Base-by-base conservation (phyloP, 1,140 invertebrate genomes). In the Drosophila ohnishii region DNA sequence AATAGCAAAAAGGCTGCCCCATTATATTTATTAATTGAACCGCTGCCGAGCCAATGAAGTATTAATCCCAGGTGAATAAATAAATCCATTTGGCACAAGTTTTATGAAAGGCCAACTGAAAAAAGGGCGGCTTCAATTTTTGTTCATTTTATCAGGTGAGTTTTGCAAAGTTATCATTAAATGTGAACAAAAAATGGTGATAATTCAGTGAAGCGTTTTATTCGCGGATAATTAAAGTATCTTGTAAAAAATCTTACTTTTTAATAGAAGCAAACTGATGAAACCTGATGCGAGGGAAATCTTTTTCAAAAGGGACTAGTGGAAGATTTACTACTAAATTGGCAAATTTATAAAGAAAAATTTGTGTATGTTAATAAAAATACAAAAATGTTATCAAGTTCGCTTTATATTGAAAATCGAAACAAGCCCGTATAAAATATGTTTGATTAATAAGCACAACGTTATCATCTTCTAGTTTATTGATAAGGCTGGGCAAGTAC, bases 11-110 rank as follows among this genome's bases (percentile, higher is more conserved):
- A 28, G 40, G 35, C 30, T 16, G 14, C n/a, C 13, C 25, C 30
- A 32, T 74, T 63, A 42, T 48, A 32, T 37, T 63, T 19, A 50
- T 57, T 56, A 63, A 74, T 63, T 74, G 59, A 62, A 42, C 44
- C 65, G 30, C 55, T 32, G 28, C 4, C 51, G 16, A 40, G 25
- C 7, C 51, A 40, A 58, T 50, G 7, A 69, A 32, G 30, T 62
- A 69, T 66, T 37, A 69, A 69, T 69, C 61, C 63, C 16, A n/a
- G 22, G 9, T 28, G 37, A 66, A 53, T 37, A 35, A 25, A 53
- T 35, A 53, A 28, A 69, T 37, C 32, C 42, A 42, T 44, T 62
- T 35, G 28, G 1, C 5, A 28, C 13, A 45, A 30, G 34, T 13
- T 35, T 45, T 9, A 30, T 64, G 30, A 42, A 40, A 16, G 16